Evolutionary conservation across 1,140 invertebrate genomes (phyloP).

Genomic region (Drosophila orosa): DNA sequence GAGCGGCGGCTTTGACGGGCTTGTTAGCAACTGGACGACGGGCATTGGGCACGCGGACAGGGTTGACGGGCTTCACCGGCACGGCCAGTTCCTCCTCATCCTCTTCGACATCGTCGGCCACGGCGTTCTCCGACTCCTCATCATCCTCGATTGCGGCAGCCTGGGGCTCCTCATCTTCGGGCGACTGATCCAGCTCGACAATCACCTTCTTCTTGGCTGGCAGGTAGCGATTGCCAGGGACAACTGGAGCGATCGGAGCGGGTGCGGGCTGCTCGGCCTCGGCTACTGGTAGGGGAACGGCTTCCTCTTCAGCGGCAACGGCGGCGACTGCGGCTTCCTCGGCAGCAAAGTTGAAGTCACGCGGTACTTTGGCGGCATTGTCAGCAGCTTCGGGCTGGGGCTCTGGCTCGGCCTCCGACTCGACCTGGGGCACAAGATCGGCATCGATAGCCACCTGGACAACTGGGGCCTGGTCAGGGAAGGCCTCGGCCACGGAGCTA

Average conservation of each 20-base stretch:
- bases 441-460: constrained; percentile 60
- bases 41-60: constrained; percentile 66
- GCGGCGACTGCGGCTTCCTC: constrained; percentile 42
- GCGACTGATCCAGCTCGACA: constrained; percentile 79
- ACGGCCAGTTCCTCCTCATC: constrained; percentile 59
- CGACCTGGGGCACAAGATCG: constrained; percentile 24
- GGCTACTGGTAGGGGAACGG: constrained; percentile 42
- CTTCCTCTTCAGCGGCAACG: constrained; percentile 42
- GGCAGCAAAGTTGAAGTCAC: constrained; percentile 70
- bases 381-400: constrained; percentile 49
- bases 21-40: constrained; percentile 69
- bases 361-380: constrained; percentile 75
- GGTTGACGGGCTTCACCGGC: constrained; percentile 60
- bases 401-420: constrained; percentile 40
- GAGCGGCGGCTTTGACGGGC: constrained; percentile 52
- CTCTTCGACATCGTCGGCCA: constrained; percentile 65
- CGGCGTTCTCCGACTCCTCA: constrained; percentile 58
- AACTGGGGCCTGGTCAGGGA: constrained; percentile 69
- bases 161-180: constrained; percentile 82
- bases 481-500: constrained; percentile 80
- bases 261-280: constrained; percentile 73
- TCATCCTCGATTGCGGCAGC: constrained; percentile 70
- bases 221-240: constrained; percentile 70
- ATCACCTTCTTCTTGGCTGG: constrained; percentile 82
- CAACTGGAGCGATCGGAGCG: constrained; percentile 66